Evolutionary conservation across 2,797 vertebrate genomes (phyloP).

Genomic region (Amniataba percoides): DNA sequence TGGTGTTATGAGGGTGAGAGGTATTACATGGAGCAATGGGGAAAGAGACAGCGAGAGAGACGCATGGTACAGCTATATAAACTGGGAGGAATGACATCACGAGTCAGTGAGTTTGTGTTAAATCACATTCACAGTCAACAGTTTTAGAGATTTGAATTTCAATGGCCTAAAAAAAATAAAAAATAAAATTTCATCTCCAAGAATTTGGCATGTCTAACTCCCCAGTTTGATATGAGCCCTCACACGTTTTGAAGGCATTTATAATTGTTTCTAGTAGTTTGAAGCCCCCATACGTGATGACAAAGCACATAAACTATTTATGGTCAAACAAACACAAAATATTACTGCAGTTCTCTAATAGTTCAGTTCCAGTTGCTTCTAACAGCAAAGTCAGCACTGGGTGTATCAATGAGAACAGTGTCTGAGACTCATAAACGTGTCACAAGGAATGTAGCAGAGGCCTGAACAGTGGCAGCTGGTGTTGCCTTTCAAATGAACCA

Average conservation of each 20-base stretch:
- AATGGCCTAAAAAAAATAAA: conserved; percentile 28
- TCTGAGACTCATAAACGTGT: conserved; percentile 28
- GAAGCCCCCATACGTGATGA: conserved; percentile 25
- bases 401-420: conserved; percentile 6
- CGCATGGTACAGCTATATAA: conserved; percentile 64
- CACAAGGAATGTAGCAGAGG: conserved; percentile 18
- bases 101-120: conserved; percentile 27
- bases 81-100: conserved; percentile 62
- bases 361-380: conserved; percentile 24
- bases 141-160: conserved; percentile 12
- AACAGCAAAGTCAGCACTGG: conserved; percentile 18
- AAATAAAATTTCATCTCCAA: neutral
- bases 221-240: conserved; percentile 59
- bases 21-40: conserved; percentile 67
- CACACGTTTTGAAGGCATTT: conserved; percentile 24
- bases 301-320: conserved; percentile 28
- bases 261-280: conserved; percentile 43
- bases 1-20: conserved; percentile 65
- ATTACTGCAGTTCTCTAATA: neutral
- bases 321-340: conserved; percentile 26
- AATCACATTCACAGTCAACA: conserved; percentile 9
- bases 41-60: conserved; percentile 64
- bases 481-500: conserved; percentile 19
- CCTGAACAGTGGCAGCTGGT: conserved; percentile 34
- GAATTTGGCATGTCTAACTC: conserved; percentile 43